A percentile compares a stretch with the other conserved stretches of the same genome.
phyloP scores from a whole-genome alignment of 2,888 invertebrate genomes.

The Sturmia bella region DNA sequence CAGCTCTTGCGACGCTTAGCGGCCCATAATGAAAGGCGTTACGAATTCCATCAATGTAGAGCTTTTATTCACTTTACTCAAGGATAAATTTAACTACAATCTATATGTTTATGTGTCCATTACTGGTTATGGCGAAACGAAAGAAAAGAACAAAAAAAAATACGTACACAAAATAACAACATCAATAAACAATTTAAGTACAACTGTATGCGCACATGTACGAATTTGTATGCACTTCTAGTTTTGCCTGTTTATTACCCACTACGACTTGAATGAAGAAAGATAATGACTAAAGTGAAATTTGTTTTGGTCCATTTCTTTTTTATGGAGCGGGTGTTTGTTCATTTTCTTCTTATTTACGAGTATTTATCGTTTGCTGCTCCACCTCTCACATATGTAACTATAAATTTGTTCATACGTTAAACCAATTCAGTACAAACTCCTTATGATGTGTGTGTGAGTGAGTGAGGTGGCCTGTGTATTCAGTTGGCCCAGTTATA shows the following conservation, averaged over 20 bases:
- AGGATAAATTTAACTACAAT: constrained; percentile 59
- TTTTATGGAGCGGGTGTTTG: constrained; percentile 47
- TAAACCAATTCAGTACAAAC: not conserved
- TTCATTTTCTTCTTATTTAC: constrained; percentile 31
- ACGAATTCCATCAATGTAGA: constrained; percentile 61
- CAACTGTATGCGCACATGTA: not conserved
- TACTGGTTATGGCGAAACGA: constrained; percentile 56
- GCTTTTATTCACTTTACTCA: constrained; percentile 41
- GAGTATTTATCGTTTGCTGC: constrained; percentile 36
- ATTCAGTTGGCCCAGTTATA: constrained; percentile 67
- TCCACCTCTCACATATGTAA: constrained; percentile 24
- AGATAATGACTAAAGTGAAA: constrained; percentile 51
- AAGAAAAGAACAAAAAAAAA: constrained; percentile 23
- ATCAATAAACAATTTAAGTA: constrained; percentile 20
- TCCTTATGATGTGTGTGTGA: constrained; percentile 47
- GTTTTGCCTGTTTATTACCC: constrained; percentile 32
- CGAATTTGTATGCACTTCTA: not conserved
- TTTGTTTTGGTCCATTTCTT: constrained; percentile 43
- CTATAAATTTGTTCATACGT: constrained; percentile 1
- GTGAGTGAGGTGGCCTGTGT: constrained; percentile 16
- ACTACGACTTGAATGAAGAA: constrained; percentile 25
- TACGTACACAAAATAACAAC: not conserved
- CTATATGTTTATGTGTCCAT: constrained; percentile 52
- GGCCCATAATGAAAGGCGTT: constrained; percentile 49
- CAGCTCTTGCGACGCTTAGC: constrained; percentile 11